Conservation (phyloP, 1,140 invertebrate genomes). For the Muscidifurax raptorellus region DNA sequence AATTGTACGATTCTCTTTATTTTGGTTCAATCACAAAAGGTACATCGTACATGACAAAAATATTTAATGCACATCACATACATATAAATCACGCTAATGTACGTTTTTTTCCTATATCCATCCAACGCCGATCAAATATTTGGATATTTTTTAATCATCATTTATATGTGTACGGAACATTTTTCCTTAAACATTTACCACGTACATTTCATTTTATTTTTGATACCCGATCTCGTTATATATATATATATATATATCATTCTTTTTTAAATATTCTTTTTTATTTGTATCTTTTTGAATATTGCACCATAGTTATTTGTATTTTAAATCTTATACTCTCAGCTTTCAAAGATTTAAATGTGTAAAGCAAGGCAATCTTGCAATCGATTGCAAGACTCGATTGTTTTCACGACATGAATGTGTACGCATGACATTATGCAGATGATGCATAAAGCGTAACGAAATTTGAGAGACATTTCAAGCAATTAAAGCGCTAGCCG, state of each 20-base stretch:
- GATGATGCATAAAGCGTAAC: background rate
- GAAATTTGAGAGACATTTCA: slow-evolving; percentile 30
- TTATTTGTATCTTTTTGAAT: slow-evolving; percentile 24
- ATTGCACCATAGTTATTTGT: slow-evolving; percentile 21
- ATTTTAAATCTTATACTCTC: slow-evolving; percentile 24
- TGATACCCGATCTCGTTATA: background rate
- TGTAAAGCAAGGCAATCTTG: slow-evolving; percentile 45
- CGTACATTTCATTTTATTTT: slow-evolving; percentile 48
- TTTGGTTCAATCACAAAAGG: slow-evolving; percentile 42
- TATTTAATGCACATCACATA: slow-evolving; percentile 49
- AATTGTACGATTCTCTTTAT: slow-evolving; percentile 48
- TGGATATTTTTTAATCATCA: slow-evolving; percentile 22
- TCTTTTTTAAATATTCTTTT: background rate
- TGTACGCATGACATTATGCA: slow-evolving; percentile 19
- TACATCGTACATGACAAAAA: slow-evolving; percentile 51
- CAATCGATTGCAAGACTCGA: slow-evolving; percentile 34
- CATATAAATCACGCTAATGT: slow-evolving; percentile 39
- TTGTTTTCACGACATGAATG: slow-evolving; percentile 45
- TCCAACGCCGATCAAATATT: slow-evolving; percentile 44
- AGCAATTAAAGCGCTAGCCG: slow-evolving; percentile 4
- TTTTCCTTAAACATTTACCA: slow-evolving; percentile 44
- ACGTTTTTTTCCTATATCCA: slow-evolving; percentile 40
- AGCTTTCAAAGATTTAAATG: slow-evolving; percentile 13
- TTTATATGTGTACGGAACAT: slow-evolving; percentile 30
- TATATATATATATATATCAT: background rate